Base-by-base conservation (phyloP, 2,888 invertebrate species). In the Ganaspis brasiliensis region DNA sequence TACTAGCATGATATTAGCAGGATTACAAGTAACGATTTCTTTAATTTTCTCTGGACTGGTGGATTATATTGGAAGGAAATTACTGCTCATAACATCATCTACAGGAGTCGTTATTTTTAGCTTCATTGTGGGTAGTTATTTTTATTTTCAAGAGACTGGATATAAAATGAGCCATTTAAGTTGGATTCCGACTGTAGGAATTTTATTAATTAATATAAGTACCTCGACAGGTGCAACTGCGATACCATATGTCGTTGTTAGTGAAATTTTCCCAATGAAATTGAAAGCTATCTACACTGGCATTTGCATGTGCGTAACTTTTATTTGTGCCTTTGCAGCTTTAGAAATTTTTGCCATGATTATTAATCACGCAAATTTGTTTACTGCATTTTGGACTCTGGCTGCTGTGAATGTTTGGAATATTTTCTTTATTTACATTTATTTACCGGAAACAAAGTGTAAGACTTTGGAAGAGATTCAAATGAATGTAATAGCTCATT, bases 201-300 rank as follows among this genome's bases (percentile, higher is more conserved):
- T 73, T 40, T 26, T 57, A n/a, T 37, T 57, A 14, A 57, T 57
- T 24, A 55, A 55, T 16, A 12, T 35, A 1, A 56, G 45, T 21
- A 49, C 31, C 5, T 57, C 16, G 5, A 24, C n/a, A 37, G 59
- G 59, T 21, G n/a, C 37, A 21, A 40, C 37, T 9, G 57, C 56
- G 16, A 21, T 57, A 37, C 26, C 40, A 6, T 31, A 57, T 8
- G 26, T 40, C 1, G 31, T 56, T 19, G 40, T 73, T 2, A 74
- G 67, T n/a, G 79, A 80, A 63, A 63, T 80, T 1, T 76, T 79
- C 10, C 73, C 76, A 1, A 59, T 75, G 9, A 40, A 79, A 16
- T 73, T 61, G 40, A 80, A 73, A 63, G 55, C 49, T 0, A 70
- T 21, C 10, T 79, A 75, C 37, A 26, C 73, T 1, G 19, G 63